These are phyloP conservation scores for Ichneumoninae sp. DNA, from an alignment of 2,888 invertebrate species.

Conservation along the genomic window DNA sequence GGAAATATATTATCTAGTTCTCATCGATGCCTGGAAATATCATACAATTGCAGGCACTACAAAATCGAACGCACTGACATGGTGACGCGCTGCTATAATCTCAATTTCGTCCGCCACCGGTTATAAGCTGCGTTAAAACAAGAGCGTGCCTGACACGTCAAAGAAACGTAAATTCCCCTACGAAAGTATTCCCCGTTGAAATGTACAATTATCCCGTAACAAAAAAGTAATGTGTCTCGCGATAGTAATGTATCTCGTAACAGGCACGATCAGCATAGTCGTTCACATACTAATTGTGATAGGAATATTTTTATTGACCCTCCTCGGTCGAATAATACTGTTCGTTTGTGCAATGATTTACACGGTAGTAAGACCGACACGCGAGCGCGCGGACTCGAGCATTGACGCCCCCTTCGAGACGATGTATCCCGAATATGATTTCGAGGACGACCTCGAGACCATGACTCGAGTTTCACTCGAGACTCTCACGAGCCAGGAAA, in stretches of 20 bases:
- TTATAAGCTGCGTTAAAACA: background rate
- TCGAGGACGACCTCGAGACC: slow-evolving; percentile 73
- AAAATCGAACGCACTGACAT: too few species aligned
- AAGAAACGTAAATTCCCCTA: background rate
- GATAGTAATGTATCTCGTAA: slow-evolving; percentile 72
- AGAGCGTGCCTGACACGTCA: background rate
- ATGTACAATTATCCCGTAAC: background rate
- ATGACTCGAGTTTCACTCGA: slow-evolving; percentile 74
- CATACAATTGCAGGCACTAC: too few species aligned
- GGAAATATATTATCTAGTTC: too few species aligned
- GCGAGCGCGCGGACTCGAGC: slow-evolving; percentile 30
- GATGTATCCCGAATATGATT: slow-evolving; percentile 76
- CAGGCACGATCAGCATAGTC: slow-evolving; percentile 68
- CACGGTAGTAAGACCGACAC: slow-evolving; percentile 63
- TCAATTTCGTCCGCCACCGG: background rate
- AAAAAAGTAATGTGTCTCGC: slow-evolving; percentile 71
- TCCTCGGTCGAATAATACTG: slow-evolving; percentile 68
- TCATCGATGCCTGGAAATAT: too few species aligned
- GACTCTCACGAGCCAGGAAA: slow-evolving; percentile 68
- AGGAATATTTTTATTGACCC: slow-evolving; percentile 68
- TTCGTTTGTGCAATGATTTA: slow-evolving; percentile 70
- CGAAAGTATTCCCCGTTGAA: slow-evolving; percentile 8
- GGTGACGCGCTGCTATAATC: background rate
- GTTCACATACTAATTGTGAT: slow-evolving; percentile 67
- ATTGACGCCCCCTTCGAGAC: slow-evolving; percentile 68